Evolutionary conservation across 1,140 invertebrate species (phyloP).

Genomic region (Drosophila sproati): DNA sequence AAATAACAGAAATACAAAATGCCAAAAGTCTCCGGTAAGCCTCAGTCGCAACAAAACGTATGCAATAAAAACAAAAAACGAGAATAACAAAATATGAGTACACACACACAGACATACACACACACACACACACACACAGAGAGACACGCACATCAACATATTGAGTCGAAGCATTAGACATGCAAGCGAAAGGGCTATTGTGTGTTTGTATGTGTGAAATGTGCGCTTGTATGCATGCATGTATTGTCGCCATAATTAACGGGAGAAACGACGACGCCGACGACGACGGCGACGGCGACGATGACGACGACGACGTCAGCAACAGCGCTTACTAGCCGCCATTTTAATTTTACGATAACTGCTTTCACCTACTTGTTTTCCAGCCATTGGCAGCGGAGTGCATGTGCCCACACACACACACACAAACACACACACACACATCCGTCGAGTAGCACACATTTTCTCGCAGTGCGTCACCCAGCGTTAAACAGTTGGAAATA

Average conservation of each 20-base stretch:
- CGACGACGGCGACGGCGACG: slow-evolving; percentile 50
- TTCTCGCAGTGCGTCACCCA: slow-evolving; percentile 39
- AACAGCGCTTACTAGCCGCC: slow-evolving; percentile 79
- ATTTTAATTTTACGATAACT: slow-evolving; percentile 82
- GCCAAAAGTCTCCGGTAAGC: slow-evolving; percentile 66
- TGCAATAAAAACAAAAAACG: slow-evolving; percentile 68
- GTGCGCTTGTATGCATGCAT: slow-evolving; percentile 60
- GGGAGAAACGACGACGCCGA: slow-evolving; percentile 43
- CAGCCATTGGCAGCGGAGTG: slow-evolving; percentile 26
- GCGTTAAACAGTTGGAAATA: slow-evolving; percentile 34
- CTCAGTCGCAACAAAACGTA: slow-evolving; percentile 50
- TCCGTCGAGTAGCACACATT: slow-evolving; percentile 19
- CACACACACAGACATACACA: slow-evolving; percentile 6
- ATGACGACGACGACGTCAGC: slow-evolving; percentile 44
- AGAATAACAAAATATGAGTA: slow-evolving; percentile 6
- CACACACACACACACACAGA: slow-evolving; percentile 12
- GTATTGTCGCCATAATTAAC: slow-evolving; percentile 79
- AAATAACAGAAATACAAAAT: slow-evolving; percentile 58
- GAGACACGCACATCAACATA: background rate
- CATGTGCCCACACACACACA: slow-evolving; percentile 27
- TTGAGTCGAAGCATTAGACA: slow-evolving; percentile 21
- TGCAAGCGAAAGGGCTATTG: slow-evolving; percentile 32
- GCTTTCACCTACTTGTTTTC: slow-evolving; percentile 77
- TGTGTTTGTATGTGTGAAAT: slow-evolving; percentile 7
- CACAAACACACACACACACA: slow-evolving; percentile 10